Percentiles rank a stretch among this genome's conserved stretches.
Evolutionary conservation across 2,888 invertebrate genomes (phyloP).

Genomic region (Trissolcus brochymenae): DNA sequence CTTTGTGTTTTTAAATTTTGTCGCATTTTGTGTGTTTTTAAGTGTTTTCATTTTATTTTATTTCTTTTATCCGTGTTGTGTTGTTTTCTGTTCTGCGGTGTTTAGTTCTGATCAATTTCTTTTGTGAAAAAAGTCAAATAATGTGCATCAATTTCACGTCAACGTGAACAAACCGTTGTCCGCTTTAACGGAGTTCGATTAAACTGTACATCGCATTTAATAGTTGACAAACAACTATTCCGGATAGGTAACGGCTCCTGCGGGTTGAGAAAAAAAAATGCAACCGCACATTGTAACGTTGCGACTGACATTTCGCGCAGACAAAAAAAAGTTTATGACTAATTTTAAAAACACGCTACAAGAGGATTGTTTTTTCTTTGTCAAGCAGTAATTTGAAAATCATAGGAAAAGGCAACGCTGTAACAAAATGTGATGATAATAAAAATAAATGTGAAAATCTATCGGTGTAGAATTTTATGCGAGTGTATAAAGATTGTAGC

Average conservation of each 20-base stretch:
- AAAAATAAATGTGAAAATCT: neutral
- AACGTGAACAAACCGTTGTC: neutral
- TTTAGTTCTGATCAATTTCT: too few species aligned
- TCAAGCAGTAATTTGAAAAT: too few species aligned
- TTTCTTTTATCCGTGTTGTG: too few species aligned
- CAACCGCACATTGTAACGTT: slow-evolving; percentile 27
- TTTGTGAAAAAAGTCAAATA: too few species aligned
- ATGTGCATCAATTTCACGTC: too few species aligned
- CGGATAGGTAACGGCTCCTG: slow-evolving; percentile 48
- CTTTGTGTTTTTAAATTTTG: too few species aligned
- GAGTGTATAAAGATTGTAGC: slow-evolving; percentile 13
- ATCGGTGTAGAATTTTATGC: slow-evolving; percentile 15
- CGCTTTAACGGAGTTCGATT: slow-evolving; percentile 20
- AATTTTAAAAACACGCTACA: neutral
- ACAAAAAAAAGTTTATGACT: slow-evolving; percentile 14
- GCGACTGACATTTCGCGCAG: slow-evolving; percentile 1
- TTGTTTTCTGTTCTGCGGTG: too few species aligned
- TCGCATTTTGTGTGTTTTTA: too few species aligned
- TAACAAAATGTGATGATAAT: neutral
- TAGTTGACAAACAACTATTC: slow-evolving; percentile 54
- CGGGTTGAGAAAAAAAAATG: slow-evolving; percentile 22
- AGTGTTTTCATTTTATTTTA: too few species aligned
- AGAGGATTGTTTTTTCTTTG: too few species aligned
- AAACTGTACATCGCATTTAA: slow-evolving; percentile 43
- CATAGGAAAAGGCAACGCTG: neutral